These are phyloP conservation scores for Zonitis immaculata DNA, from an alignment of 2,888 invertebrate species.

Conservation along the genomic window DNA sequence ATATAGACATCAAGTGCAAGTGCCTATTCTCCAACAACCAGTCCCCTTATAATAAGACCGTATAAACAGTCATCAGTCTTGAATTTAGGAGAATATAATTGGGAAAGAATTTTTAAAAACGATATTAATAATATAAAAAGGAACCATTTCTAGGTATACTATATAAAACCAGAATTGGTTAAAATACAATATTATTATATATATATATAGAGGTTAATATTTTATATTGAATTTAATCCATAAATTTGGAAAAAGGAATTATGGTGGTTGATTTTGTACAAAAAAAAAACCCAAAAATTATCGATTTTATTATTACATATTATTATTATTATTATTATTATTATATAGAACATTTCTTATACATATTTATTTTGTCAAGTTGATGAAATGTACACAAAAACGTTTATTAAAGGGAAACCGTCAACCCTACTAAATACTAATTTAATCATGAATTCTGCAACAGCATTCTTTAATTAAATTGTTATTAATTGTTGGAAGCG, in stretches of 20 bases:
- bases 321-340: no score
- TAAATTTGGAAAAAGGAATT: conserved; percentile 17
- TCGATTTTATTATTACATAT: not conserved
- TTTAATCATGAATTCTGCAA: conserved; percentile 21
- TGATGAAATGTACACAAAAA: not conserved
- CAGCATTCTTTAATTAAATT: conserved; percentile 26
- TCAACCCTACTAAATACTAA: conserved; percentile 7
- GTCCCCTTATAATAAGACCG: not conserved
- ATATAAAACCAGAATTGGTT: not conserved
- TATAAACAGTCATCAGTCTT: conserved; percentile 12
- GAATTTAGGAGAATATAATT: conserved; percentile 32
- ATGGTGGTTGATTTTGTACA: conserved; percentile 24
- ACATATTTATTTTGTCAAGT: not conserved
- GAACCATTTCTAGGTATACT: no score
- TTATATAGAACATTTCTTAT: not conserved
- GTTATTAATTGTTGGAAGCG: conserved; percentile 26
- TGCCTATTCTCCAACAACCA: conserved; percentile 16
- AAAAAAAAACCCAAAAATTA: not conserved
- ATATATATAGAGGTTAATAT: not conserved
- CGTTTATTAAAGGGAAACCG: not conserved
- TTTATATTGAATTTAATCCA: conserved; percentile 4
- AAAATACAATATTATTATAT: not conserved
- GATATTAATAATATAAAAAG: not conserved
- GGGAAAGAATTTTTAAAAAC: conserved; percentile 34
- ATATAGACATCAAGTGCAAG: conserved; percentile 27